These are phyloP conservation scores for Procapra przewalskii DNA, from an alignment of 2,113 vertebrate genomes.

Conservation along the genomic window DNA sequence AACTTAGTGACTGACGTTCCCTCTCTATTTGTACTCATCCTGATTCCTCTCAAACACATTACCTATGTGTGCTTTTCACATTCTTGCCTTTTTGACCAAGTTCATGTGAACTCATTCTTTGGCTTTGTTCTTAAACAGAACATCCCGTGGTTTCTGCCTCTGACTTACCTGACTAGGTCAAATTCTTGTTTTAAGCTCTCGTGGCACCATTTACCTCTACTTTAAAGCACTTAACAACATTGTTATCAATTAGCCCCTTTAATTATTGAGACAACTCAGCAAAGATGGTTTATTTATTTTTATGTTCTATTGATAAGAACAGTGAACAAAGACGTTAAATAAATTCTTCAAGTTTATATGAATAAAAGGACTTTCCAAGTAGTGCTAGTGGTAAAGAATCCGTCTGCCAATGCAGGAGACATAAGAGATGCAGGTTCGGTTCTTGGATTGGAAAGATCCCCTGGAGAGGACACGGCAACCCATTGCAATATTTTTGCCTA, in stretches of 20 bases:
- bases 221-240: neutral
- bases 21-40: neutral
- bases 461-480: neutral
- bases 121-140: neutral
- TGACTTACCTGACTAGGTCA: neutral
- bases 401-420: neutral
- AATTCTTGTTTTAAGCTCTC: neutral
- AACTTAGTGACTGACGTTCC: neutral
- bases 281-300: neutral
- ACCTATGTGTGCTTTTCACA: neutral
- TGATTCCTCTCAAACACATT: neutral
- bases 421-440: neutral
- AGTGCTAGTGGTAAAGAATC: neutral
- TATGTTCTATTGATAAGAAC: neutral
- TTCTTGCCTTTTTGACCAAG: neutral
- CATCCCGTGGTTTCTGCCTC: too few species aligned
- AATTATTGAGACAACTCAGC: neutral
- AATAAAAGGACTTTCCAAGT: neutral
- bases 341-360: neutral
- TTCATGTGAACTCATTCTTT: neutral
- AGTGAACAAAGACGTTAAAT: neutral
- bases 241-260: neutral
- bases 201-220: neutral
- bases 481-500: neutral
- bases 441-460: neutral